Conservation (phyloP, 2,797 vertebrate genomes). For the Caiman crocodilus region DNA sequence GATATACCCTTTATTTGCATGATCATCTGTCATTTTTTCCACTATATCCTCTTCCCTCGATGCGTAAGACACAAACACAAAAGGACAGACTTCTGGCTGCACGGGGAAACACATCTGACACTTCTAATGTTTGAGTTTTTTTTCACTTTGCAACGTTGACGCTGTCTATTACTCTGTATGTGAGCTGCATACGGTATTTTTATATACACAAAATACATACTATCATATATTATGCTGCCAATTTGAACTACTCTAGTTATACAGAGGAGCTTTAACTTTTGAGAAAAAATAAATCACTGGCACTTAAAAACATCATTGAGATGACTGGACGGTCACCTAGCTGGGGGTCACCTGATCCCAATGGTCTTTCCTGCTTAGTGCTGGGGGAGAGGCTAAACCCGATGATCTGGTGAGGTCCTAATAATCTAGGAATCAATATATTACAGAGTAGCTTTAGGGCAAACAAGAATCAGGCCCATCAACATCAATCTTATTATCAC, state of each 20-base stretch:
- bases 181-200: not conserved
- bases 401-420: too few relatives aligned
- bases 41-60: not conserved
- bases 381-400: too few relatives aligned
- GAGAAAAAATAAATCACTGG: too few relatives aligned
- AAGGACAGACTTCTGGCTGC: not conserved
- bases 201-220: not conserved
- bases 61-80: not conserved
- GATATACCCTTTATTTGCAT: not conserved
- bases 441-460: not conserved
- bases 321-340: too few relatives aligned
- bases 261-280: too few relatives aligned
- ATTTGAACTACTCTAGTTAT: not conserved
- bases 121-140: accelerated
- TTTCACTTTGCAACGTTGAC: accelerated
- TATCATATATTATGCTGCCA: not conserved
- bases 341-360: too few relatives aligned
- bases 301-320: too few relatives aligned
- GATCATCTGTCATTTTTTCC: not conserved
- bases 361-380: too few relatives aligned
- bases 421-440: too few relatives aligned
- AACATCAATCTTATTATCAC: not conserved
- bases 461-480: not conserved
- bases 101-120: not conserved
- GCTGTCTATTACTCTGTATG: not conserved